Evolutionary conservation across 2,113 vertebrate genomes (phyloP), one percentile per base, ranked within the genome.

Genomic region (Psittacula cyanocephala): DNA sequence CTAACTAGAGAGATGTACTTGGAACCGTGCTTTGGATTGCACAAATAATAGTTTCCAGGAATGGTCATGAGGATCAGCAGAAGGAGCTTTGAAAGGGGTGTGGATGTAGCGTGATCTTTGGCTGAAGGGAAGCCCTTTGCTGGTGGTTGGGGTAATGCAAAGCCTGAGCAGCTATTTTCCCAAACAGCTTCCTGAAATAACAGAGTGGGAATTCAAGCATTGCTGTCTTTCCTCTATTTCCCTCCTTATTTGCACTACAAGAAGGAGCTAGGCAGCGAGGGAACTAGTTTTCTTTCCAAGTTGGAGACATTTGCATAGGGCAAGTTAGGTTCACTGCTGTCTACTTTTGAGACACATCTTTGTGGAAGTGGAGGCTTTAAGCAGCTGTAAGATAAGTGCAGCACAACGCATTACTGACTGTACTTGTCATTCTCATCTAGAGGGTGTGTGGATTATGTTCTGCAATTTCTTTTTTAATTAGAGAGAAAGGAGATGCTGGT

Each of bases 11-110:
- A 53, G 70, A 69, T 39, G 49, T 57, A 24, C 81, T 96, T 86
- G 91, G 95, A 89, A 59, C 74, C 1, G 6, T 82, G 50, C 60
- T 91, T 89, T 47, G 84, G 65, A 72, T 69, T 86, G 88, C 88
- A 71, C 55, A 67, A 82, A 43, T 57, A 80, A 29, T 50, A 71
- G 44, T 93, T 94, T 94, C 95, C 96, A 95, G 93, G 93, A 92
- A 95, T 77, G 89, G 90, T 76, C 80, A 64, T 88, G 74, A 91
- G 83, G 80, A 88, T 81, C 82, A 84, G 82, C 52, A 89, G 82
- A 88, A 90, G 64, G 71, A 86, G 65, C 65, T 94, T 60, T 55
- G 55, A 70, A 72, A 62, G 43, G 70, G 19, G 44, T 0, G 19
- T 78, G 88, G 92, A 50, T 60, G 71, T 55, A 84, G 39, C 13